Evolutionary conservation across 2,797 vertebrate genomes (phyloP).

Genomic region (Echeneis naucrates): DNA sequence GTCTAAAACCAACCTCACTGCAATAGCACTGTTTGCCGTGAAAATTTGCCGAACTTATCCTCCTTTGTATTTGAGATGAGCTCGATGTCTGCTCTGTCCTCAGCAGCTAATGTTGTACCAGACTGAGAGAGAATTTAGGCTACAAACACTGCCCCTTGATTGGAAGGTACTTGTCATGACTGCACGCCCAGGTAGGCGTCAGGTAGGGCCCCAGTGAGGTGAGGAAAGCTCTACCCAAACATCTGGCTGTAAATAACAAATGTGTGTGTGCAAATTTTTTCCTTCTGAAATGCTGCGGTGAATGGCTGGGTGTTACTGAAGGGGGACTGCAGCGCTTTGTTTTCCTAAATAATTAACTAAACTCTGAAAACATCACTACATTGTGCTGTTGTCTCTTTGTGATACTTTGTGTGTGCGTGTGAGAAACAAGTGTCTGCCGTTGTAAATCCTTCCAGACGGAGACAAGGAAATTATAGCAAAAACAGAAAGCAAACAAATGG

Average conservation of each 20-base stretch:
- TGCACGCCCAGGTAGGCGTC: background rate
- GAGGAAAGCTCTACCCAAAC: background rate
- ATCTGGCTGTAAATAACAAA: background rate
- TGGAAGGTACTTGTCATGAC: background rate
- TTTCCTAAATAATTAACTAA: conserved; percentile 53
- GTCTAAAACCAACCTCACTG: no score
- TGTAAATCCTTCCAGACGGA: conserved; percentile 27
- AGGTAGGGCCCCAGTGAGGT: no score
- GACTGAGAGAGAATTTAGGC: no score
- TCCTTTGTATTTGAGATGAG: no score
- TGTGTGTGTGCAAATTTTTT: background rate
- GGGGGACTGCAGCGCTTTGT: conserved; percentile 37
- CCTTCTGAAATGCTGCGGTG: conserved; percentile 17
- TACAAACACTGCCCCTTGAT: no score
- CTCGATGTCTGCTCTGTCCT: no score
- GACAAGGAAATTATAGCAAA: background rate
- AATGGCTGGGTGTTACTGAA: conserved; percentile 1
- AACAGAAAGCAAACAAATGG: background rate
- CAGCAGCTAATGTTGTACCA: no score
- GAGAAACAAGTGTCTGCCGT: conserved; percentile 17
- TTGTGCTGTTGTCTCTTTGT: conserved; percentile 16
- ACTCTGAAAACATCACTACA: conserved; percentile 37
- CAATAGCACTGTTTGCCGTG: no score
- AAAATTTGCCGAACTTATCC: no score
- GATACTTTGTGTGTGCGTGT: conserved; percentile 34